These are phyloP conservation scores for Hypena proboscidalis DNA, from an alignment of 2,888 invertebrate genomes.

Conservation along the genomic window DNA sequence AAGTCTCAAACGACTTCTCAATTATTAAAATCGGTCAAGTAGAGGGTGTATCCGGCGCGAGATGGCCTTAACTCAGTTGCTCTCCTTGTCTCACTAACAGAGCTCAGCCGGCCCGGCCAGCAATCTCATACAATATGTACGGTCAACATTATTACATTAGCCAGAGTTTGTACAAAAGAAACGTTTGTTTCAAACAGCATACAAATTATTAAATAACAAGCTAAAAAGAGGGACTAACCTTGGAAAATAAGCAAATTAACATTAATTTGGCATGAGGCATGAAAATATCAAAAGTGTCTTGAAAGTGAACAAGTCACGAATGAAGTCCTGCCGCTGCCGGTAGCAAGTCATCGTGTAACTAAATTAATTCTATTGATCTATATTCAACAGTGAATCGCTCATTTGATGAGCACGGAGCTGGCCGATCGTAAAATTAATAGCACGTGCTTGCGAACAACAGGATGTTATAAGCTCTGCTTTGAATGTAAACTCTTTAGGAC, in stretches of 20 bases:
- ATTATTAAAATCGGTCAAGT: neutral
- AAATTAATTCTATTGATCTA: slow-evolving; percentile 35
- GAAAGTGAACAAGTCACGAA: too few relatives aligned
- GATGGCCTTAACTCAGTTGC: neutral
- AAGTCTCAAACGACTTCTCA: neutral
- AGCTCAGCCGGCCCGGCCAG: too few relatives aligned
- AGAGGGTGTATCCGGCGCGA: neutral
- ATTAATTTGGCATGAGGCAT: too few relatives aligned
- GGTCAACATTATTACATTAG: too few relatives aligned
- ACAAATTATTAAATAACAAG: too few relatives aligned
- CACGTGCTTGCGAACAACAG: slow-evolving; percentile 69
- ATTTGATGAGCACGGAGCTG: slow-evolving; percentile 40
- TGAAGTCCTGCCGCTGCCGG: neutral
- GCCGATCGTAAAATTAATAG: slow-evolving; percentile 63
- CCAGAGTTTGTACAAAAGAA: too few relatives aligned
- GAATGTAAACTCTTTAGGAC: slow-evolving; percentile 61
- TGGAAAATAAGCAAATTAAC: too few relatives aligned
- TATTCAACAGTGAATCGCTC: slow-evolving; percentile 34
- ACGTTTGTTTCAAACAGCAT: too few relatives aligned
- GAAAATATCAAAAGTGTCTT: too few relatives aligned
- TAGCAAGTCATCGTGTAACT: slow-evolving; percentile 2
- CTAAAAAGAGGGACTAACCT: too few relatives aligned
- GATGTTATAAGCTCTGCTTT: slow-evolving; percentile 62
- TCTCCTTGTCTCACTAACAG: too few relatives aligned
- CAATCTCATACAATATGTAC: too few relatives aligned